Evolutionary conservation across 2,797 vertebrate genomes (phyloP).

Genomic region (Cetoscarus ocellatus): DNA sequence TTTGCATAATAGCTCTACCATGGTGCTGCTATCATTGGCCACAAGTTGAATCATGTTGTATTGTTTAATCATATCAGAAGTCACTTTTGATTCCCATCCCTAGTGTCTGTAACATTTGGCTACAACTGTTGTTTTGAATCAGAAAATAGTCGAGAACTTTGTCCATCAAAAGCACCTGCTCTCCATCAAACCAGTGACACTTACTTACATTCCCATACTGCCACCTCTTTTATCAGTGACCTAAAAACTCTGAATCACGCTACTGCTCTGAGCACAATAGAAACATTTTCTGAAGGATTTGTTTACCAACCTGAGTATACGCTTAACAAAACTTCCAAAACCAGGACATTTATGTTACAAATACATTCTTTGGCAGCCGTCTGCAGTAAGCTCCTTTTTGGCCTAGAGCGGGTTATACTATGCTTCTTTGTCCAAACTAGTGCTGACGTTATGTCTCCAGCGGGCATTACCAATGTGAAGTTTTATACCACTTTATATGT

Average conservation of each 20-base stretch:
- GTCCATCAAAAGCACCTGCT: accelerated
- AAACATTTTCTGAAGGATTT: conserved; percentile 50
- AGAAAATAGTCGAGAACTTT: background rate
- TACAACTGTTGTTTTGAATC: background rate
- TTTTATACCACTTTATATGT: background rate
- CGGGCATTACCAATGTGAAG: background rate
- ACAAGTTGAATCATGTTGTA: too few relatives aligned
- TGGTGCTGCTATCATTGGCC: too few relatives aligned
- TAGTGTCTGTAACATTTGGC: background rate
- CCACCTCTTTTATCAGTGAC: background rate
- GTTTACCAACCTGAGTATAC: conserved; percentile 37
- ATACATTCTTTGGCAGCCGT: conserved; percentile 75
- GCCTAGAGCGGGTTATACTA: conserved; percentile 54
- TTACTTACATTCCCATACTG: background rate
- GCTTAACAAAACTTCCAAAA: conserved; percentile 49
- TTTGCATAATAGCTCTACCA: too few relatives aligned
- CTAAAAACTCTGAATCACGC: background rate
- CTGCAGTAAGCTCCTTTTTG: conserved; percentile 75
- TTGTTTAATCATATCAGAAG: too few relatives aligned
- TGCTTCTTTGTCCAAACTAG: conserved; percentile 65
- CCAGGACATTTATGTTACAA: conserved; percentile 70
- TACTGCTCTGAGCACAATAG: conserved; percentile 14
- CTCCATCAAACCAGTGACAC: background rate
- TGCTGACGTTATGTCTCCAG: conserved; percentile 21
- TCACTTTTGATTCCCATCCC: too few relatives aligned